Base-by-base conservation (phyloP, 1,140 invertebrate species). In the Diorhabda carinulata region DNA sequence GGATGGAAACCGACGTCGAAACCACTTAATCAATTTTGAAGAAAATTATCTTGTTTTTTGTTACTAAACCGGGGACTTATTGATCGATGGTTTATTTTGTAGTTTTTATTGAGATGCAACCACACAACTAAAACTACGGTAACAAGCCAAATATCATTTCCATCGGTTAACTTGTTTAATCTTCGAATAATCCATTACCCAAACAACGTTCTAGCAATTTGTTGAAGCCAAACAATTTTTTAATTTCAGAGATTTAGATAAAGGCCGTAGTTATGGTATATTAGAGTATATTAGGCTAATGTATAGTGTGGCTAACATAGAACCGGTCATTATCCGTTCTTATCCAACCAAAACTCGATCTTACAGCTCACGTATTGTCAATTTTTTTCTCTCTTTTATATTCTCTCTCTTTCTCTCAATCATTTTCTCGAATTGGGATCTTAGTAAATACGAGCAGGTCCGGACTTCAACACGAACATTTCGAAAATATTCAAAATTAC, bases 231-330 rank as follows among this genome's bases (percentile, higher is more conserved):
- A 66, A 63, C 58, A 47, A 59, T 70, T 67, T 70, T 70, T 67
- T 70, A 70, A 70, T 70, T 66, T 58, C 64, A 63, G 45, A 62
- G 63, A 70, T 63, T 10, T 63, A 64, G 58, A 66, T 70, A 73
- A 73, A 73, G 62, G 62, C 44, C 43, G 69, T 57, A 61, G 65
- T 73, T 71, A 73, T 66, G 69, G 69, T 71, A 70, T 66, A 73
- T 70, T 69, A 72, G 58, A 52, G 65, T 72, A 67, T 57, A 72
- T 72, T 72, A 72, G 61, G 44, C 61, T 72, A 72, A 72, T 72
- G 68, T 72, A 72, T 72, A 72, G 71, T 70, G 71, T 72, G 71
- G 71, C 67, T 63, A 52, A 63, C 67, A 72, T 69, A 72, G 68
- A 72, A 72, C 64, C 61, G 57, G 60, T 72, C 67, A 72, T 72